These are phyloP conservation scores for Gymnarchus niloticus DNA, from an alignment of 2,113 vertebrate genomes.

Conservation along the genomic window DNA sequence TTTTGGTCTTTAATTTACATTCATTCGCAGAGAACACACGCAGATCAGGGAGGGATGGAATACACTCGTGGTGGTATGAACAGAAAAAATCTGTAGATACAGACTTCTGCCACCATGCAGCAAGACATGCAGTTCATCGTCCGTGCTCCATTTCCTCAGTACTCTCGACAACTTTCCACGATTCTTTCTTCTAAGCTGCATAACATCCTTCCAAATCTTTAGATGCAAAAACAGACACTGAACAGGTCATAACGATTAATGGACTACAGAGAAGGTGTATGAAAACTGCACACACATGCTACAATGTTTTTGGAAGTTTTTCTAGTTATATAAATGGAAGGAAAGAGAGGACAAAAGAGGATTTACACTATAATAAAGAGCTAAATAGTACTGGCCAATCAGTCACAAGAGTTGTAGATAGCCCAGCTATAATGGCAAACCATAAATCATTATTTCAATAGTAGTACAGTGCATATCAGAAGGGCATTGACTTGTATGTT, in stretches of 20 bases:
- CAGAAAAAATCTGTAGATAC: neutral
- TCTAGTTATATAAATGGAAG: conserved; percentile 20
- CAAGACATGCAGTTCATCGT: conserved; percentile 1
- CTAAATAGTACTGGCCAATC: conserved; percentile 21
- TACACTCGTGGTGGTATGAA: neutral
- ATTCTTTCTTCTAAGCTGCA: conserved; percentile 14
- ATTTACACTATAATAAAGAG: conserved; percentile 12
- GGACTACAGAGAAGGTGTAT: neutral
- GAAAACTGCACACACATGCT: neutral
- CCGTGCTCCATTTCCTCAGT: neutral
- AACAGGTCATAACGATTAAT: neutral
- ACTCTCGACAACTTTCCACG: conserved; percentile 18
- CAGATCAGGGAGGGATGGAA: conserved; percentile 1
- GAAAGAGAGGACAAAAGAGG: conserved; percentile 5
- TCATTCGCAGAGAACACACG: conserved; percentile 51
- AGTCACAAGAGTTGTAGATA: neutral
- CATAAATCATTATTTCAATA: conserved; percentile 35
- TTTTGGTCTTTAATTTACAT: conserved; percentile 50
- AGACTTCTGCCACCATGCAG: conserved; percentile 26
- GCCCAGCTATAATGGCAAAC: neutral
- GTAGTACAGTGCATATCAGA: conserved; percentile 53
- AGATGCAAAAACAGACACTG: conserved; percentile 7
- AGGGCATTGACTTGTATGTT: conserved; percentile 39
- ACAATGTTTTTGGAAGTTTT: conserved; percentile 32
- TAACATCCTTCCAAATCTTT: conserved; percentile 17